A percentile compares a stretch with the other conserved stretches of the same genome.
phyloP scores from a whole-genome alignment of 2,888 invertebrate genomes.

The Eupithecia subfuscata region DNA sequence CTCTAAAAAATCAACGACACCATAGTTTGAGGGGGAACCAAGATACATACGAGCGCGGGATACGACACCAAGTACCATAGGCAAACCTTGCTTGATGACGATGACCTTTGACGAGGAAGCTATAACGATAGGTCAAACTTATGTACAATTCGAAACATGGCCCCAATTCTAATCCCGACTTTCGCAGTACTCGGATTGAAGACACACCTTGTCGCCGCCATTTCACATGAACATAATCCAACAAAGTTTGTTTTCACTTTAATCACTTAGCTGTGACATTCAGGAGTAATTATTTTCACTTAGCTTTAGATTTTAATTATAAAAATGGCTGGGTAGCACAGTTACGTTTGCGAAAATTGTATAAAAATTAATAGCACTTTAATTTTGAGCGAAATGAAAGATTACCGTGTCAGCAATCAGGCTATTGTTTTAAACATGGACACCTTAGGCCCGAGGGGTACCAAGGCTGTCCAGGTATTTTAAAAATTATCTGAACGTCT shows the following conservation, averaged over 20 bases:
- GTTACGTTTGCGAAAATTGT: constrained; percentile 34
- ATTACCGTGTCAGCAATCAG: constrained; percentile 12
- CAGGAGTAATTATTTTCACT: constrained; percentile 59
- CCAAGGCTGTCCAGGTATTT: too few species aligned
- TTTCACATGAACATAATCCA: background rate
- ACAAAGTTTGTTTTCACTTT: constrained; percentile 50
- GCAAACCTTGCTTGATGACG: too few species aligned
- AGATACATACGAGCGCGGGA: background rate
- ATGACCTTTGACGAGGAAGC: background rate
- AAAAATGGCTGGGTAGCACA: constrained; percentile 36
- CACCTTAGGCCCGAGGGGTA: too few species aligned
- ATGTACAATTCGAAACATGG: background rate
- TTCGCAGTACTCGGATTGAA: background rate
- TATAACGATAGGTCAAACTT: background rate
- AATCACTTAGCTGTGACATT: constrained; percentile 57
- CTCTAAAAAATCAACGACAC: too few species aligned
- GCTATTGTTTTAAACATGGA: background rate
- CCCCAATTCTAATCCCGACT: background rate
- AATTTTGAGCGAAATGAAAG: constrained; percentile 18
- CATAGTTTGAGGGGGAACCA: too few species aligned
- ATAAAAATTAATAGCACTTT: constrained; percentile 26
- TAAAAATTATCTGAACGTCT: too few species aligned
- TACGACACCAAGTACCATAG: background rate
- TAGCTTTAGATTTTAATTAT: constrained; percentile 64
- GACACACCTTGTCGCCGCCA: background rate